Conservation (phyloP, 2,888 invertebrate genomes). For the Margaritifera margaritifera region DNA sequence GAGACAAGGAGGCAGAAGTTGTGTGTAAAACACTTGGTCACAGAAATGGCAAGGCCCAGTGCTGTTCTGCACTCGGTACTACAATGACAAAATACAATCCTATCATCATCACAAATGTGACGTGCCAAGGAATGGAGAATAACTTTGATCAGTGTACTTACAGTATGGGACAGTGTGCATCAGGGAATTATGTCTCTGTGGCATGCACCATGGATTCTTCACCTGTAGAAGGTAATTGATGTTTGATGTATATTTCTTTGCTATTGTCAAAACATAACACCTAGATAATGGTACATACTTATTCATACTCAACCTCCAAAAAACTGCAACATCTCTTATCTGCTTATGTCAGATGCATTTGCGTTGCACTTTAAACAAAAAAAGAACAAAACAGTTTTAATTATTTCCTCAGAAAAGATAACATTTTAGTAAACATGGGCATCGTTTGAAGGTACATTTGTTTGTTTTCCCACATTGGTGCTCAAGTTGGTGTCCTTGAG, state of each 20-base stretch:
- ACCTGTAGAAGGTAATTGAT: slow-evolving; percentile 22
- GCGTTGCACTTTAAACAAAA: background rate
- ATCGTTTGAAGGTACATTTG: background rate
- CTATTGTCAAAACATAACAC: too few relatives aligned
- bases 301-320: background rate
- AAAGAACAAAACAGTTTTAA: background rate
- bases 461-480: background rate
- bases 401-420: background rate
- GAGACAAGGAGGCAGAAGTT: slow-evolving; percentile 79
- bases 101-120: slow-evolving; percentile 34
- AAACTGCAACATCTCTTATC: background rate
- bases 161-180: slow-evolving; percentile 32
- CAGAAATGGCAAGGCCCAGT: slow-evolving; percentile 47
- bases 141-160: slow-evolving; percentile 39
- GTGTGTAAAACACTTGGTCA: slow-evolving; percentile 81
- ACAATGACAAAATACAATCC: slow-evolving; percentile 24
- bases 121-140: slow-evolving; percentile 46
- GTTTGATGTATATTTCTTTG: too few relatives aligned
- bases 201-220: slow-evolving; percentile 35
- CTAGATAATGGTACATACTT: background rate
- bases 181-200: slow-evolving; percentile 45
- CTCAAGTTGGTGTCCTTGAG: too few relatives aligned
- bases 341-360: background rate
- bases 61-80: slow-evolving; percentile 50
- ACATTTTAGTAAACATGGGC: background rate